Base-by-base conservation (phyloP, 1,140 invertebrate genomes). In the Wasmannia auropunctata region DNA sequence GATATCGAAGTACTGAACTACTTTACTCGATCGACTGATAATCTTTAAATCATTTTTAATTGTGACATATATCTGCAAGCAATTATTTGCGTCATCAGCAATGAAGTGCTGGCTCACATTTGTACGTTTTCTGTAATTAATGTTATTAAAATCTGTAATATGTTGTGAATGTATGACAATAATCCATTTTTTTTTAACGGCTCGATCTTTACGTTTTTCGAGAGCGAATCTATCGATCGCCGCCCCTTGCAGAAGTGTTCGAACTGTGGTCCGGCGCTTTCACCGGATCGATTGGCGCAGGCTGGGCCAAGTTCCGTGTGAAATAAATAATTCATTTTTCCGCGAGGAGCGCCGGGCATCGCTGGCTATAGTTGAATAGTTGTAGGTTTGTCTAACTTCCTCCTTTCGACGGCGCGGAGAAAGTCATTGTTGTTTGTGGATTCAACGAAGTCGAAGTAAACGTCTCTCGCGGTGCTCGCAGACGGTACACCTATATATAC, bases 341-440 rank as follows among this genome's bases (percentile, higher is more conserved):
- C 54, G 51, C 31, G 54, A 85, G 86, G 75, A 80, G 88, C 75
- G 69, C 22, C 28, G 37, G 60, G 85, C 84, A 86, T 90, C 75
- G 84, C 88, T 79, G 81, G 79, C 77, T n/a, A n/a, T n/a, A n/a
- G 2, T 51, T 72, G 88, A 89, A 90, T 83, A 90, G 88, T 85
- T 74, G 63, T 81, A 89, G 37, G 34, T 28, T 87, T 46, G 84
- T 79, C 85, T 46, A 70, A 90, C 89, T 90, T 90, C 89, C 89
- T 90, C 88, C 89, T 90, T 90, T 90, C 88, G 87, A 89, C 85
- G n/a, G 83, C 88, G 88, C 79, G 62, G 89, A 90, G 89, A 90
- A 90, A 90, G 89, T 90, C 89, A 90, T 90, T 90, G 89, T 90
- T 90, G 88, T 90, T 90, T 69, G 88, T 84, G 80, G 88, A 90